These are phyloP conservation scores for Tinea trinotella DNA, from an alignment of 2,888 invertebrate genomes.

Conservation along the genomic window DNA sequence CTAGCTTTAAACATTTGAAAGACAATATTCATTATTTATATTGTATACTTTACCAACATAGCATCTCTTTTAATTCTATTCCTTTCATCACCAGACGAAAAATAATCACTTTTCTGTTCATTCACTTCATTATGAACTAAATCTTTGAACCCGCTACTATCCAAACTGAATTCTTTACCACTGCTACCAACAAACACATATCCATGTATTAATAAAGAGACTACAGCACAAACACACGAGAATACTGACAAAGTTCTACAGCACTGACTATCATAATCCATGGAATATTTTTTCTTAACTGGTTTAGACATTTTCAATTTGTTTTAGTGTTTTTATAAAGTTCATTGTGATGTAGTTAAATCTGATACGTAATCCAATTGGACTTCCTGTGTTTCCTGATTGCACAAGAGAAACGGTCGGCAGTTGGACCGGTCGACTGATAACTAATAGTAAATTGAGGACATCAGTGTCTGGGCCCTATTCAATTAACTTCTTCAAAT, in stretches of 20 bases:
- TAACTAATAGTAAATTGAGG: slow-evolving; percentile 40
- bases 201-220: slow-evolving; percentile 50
- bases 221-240: slow-evolving; percentile 47
- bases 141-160: slow-evolving; percentile 34
- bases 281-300: slow-evolving; percentile 26
- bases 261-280: slow-evolving; percentile 32
- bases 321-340: not conserved
- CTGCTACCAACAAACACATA: slow-evolving; percentile 40
- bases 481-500: slow-evolving; percentile 4
- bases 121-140: slow-evolving; percentile 44
- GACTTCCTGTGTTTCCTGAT: slow-evolving; percentile 52
- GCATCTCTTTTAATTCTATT: slow-evolving; percentile 49
- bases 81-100: slow-evolving; percentile 22
- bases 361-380: slow-evolving; percentile 36
- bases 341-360: not conserved
- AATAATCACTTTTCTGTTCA: slow-evolving; percentile 39
- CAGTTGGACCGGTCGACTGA: slow-evolving; percentile 20
- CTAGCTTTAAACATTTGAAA: too few species aligned
- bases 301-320: not conserved
- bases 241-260: slow-evolving; percentile 47
- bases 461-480: slow-evolving; percentile 2
- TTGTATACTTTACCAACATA: slow-evolving; percentile 44
- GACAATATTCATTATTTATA: too few species aligned
- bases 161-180: slow-evolving; percentile 30
- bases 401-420: slow-evolving; percentile 41